Evolutionary conservation across 2,113 vertebrate genomes (phyloP), one percentile per base, ranked within the genome.

Genomic region (Rynchops niger): DNA sequence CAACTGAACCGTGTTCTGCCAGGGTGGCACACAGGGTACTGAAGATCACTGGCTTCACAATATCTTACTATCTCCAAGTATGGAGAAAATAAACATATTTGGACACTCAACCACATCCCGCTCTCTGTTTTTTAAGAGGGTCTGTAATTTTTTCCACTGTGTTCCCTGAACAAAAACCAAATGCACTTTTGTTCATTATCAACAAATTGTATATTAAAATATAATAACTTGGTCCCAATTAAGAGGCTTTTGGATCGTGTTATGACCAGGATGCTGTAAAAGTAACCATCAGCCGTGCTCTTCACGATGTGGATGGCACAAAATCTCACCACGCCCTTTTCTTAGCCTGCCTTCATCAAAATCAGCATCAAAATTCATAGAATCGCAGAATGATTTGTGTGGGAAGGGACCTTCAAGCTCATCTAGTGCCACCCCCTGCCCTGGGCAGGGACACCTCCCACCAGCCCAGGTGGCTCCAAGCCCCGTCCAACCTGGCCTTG

Each of bases 21-120:
- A 32, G 30, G 12, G 2, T 1, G 23, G n/a, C 19, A 38, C 59
- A 43, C 19, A 2, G 1, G 6, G 50, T 26, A 42, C 30, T 19
- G 43, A 53, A 43, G 19, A 49, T 25, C 38, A 22, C 13, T 7
- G 22, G n/a, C 38, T 78, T 21, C 72, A 40, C 53, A 36, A 20
- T 14, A 66, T 13, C 30, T 32, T 38, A 2, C 9, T 59, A 19
- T 9, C 40, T 53, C 53, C 52, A 42, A 30, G 29, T 17, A 21
- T 9, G 25, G 7, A 22, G 52, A 58, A 82, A 78, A 73, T 6
- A 61, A 67, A 36, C 26, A 9, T 32, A 63, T 36, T 26, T 58
- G 52, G 34, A 82, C 29, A 43, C 27, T 40, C 29, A 53, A 36
- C 12, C 38, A 23, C n/a, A 45, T n/a, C 14, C 11, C 17, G 15